These are phyloP conservation scores for Eidolon dupreanum DNA, from an alignment of 2,797 vertebrate genomes.

Conservation along the genomic window DNA sequence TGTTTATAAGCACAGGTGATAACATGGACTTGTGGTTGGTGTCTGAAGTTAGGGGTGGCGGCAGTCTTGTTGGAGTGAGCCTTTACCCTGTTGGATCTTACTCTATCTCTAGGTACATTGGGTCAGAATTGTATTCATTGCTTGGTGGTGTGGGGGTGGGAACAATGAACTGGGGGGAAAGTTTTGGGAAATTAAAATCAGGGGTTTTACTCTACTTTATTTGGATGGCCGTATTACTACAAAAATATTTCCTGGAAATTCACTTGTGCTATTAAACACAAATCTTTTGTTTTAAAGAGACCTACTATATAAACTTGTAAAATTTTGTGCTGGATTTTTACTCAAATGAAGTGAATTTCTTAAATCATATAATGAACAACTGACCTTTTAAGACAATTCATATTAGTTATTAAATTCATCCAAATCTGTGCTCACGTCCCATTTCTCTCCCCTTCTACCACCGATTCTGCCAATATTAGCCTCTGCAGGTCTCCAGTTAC, in stretches of 20 bases:
- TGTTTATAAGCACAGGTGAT: neutral
- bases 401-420: neutral
- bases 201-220: neutral
- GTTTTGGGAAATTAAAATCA: slow-evolving; percentile 10
- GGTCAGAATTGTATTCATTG: neutral
- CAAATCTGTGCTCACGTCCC: neutral
- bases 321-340: neutral
- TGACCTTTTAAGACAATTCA: neutral
- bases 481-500: neutral
- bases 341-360: slow-evolving; percentile 7
- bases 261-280: neutral
- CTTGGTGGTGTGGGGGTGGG: neutral
- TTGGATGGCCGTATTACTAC: neutral
- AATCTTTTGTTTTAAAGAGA: slow-evolving; percentile 27
- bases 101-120: neutral
- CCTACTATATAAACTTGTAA: neutral
- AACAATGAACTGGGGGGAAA: neutral
- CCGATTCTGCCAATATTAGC: neutral
- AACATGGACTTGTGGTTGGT: neutral
- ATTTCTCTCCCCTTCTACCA: neutral
- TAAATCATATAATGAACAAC: neutral
- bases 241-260: slow-evolving; percentile 31
- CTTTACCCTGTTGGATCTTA: neutral
- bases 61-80: neutral
- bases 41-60: neutral